These are phyloP conservation scores for Myoxocephalus aenaeus DNA, from an alignment of 2,797 vertebrate species.

Conservation along the genomic window DNA sequence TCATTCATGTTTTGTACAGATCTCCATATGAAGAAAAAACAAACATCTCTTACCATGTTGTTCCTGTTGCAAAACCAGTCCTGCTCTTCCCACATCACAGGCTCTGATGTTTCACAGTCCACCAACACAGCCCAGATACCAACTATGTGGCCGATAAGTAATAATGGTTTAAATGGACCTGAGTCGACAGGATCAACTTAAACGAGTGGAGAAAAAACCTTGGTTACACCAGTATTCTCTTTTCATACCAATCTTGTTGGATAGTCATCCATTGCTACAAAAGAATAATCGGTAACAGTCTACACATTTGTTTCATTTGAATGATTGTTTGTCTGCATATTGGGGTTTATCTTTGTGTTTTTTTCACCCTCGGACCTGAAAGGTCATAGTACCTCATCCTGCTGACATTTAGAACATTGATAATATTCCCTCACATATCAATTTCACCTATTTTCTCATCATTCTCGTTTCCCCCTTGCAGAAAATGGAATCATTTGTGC, in stretches of 20 bases:
- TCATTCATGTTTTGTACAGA: neutral
- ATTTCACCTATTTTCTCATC: constrained; percentile 90
- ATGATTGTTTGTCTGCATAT: constrained; percentile 76
- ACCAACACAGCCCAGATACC: neutral
- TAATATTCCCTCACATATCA: constrained; percentile 90
- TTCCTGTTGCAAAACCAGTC: neutral
- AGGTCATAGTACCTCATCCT: constrained; percentile 83
- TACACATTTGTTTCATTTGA: constrained; percentile 71
- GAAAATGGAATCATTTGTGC: constrained; percentile 90
- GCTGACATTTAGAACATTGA: constrained; percentile 87
- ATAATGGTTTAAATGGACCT: constrained; percentile 9
- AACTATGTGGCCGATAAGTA: neutral
- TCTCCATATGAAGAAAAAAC: neutral
- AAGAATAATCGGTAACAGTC: constrained; percentile 55
- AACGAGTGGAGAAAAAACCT: neutral
- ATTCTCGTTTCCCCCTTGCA: constrained; percentile 85
- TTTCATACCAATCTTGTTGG: constrained; percentile 32
- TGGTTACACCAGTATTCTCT: constrained; percentile 16
- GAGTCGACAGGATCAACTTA: constrained; percentile 9
- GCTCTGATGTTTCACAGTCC: neutral
- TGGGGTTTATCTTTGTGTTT: constrained; percentile 74
- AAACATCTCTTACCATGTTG: neutral
- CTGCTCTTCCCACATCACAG: neutral
- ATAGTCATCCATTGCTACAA: constrained; percentile 35
- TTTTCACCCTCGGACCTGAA: constrained; percentile 70